Percentiles rank a stretch among this genome's conserved stretches.
Evolutionary conservation across 2,888 invertebrate species (phyloP).

Genomic region (Endotricha flammealis): DNA sequence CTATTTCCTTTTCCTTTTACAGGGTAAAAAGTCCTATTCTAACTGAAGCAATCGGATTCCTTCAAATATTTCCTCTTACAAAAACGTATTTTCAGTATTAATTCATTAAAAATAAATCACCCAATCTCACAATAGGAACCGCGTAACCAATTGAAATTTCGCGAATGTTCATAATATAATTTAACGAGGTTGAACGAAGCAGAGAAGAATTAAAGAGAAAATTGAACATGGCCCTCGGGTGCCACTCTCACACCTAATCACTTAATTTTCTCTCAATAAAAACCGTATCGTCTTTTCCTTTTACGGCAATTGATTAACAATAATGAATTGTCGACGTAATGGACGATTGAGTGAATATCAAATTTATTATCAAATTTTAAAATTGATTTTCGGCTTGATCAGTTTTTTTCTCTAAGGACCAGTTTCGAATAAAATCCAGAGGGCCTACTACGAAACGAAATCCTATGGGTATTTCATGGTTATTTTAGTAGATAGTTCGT

Average conservation of each 20-base stretch:
- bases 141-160: neutral
- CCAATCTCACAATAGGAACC: neutral
- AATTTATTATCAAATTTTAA: neutral
- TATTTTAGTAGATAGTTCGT: too few species aligned
- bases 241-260: slow-evolving; percentile 8
- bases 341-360: slow-evolving; percentile 5
- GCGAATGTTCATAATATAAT: neutral
- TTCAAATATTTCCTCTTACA: too few species aligned
- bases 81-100: too few species aligned
- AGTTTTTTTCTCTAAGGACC: too few species aligned
- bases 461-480: too few species aligned
- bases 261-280: slow-evolving; percentile 11
- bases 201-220: slow-evolving; percentile 10
- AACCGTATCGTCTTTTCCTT: slow-evolving; percentile 3
- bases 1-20: too few species aligned
- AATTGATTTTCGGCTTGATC: too few species aligned
- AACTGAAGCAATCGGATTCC: too few species aligned
- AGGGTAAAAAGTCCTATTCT: too few species aligned
- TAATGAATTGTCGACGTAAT: neutral
- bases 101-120: neutral
- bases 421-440: too few species aligned
- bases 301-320: slow-evolving; percentile 7
- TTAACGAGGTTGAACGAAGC: neutral
- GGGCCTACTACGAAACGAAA: too few species aligned
- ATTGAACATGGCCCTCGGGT: slow-evolving; percentile 10